Evolutionary conservation across 2,113 vertebrate species (phyloP).

Genomic region (Columba janthina): DNA sequence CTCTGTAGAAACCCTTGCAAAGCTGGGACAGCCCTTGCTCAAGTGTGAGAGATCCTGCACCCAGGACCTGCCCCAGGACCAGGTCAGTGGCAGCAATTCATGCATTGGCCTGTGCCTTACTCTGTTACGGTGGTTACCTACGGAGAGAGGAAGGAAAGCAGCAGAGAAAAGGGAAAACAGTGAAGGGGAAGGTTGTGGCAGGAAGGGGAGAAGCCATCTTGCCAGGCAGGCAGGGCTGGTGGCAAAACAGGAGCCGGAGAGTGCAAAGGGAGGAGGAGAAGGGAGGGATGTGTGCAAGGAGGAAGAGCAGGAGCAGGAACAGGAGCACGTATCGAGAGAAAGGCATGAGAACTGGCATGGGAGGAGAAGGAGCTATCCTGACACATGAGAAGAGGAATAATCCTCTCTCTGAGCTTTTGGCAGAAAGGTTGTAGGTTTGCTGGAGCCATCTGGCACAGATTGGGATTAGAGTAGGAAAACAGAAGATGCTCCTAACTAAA

Average conservation of each 20-base stretch:
- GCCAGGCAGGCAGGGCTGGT: neutral
- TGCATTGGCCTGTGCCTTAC: neutral
- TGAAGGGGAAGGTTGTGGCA: neutral
- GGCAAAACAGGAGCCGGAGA: neutral
- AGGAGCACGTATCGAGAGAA: neutral
- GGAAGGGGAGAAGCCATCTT: neutral
- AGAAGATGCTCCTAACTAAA: neutral
- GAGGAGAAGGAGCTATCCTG: neutral
- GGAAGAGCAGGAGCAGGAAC: neutral
- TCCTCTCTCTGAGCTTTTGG: neutral
- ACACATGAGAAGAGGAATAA: neutral
- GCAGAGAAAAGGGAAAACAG: neutral
- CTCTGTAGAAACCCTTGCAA: neutral
- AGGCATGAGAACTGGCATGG: neutral
- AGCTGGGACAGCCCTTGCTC: neutral
- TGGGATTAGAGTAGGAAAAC: neutral
- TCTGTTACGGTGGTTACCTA: neutral
- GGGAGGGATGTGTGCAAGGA: neutral
- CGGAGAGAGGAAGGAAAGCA: neutral
- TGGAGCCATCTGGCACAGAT: neutral
- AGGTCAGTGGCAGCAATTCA: rapidly evolving
- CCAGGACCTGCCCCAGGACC: neutral
- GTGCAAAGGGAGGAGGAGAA: neutral
- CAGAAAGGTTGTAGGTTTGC: neutral
- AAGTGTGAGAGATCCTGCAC: rapidly evolving